A percentile compares a stretch with the other conserved stretches of the same genome.
These are phyloP conservation scores for Phocides pigmalion DNA, from an alignment of 1,140 invertebrate species.

Conservation along the genomic window DNA sequence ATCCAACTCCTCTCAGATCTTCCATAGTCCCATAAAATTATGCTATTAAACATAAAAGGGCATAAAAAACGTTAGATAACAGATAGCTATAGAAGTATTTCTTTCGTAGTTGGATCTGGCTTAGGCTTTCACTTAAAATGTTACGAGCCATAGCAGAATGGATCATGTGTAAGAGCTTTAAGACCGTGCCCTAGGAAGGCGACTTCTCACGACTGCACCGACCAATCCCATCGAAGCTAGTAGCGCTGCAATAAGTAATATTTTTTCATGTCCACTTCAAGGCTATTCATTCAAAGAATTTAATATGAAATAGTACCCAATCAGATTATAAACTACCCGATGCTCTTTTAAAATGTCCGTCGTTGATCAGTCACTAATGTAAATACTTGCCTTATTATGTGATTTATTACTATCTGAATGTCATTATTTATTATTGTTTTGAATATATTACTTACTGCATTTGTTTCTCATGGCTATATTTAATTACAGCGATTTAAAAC, in stretches of 20 bases:
- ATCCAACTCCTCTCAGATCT: too few relatives aligned
- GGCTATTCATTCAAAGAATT: conserved; percentile 24
- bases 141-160: neutral
- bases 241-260: conserved; percentile 22
- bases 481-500: conserved; percentile 8
- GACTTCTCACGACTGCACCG: conserved; percentile 44
- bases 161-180: conserved; percentile 10
- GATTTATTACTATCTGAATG: neutral
- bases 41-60: too few relatives aligned
- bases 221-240: conserved; percentile 34
- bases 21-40: too few relatives aligned
- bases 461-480: neutral
- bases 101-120: too few relatives aligned
- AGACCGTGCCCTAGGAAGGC: conserved; percentile 37
- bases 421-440: neutral
- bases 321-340: neutral
- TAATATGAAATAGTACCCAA: conserved; percentile 7
- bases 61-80: too few relatives aligned
- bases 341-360: neutral
- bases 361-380: neutral
- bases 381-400: neutral
- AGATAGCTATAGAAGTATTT: too few relatives aligned
- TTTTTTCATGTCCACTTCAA: conserved; percentile 22
- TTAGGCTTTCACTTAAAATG: too few relatives aligned
- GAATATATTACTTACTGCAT: neutral